Evolutionary conservation across 2,113 vertebrate species (phyloP).

Genomic region (Ancistrus triradiatus): DNA sequence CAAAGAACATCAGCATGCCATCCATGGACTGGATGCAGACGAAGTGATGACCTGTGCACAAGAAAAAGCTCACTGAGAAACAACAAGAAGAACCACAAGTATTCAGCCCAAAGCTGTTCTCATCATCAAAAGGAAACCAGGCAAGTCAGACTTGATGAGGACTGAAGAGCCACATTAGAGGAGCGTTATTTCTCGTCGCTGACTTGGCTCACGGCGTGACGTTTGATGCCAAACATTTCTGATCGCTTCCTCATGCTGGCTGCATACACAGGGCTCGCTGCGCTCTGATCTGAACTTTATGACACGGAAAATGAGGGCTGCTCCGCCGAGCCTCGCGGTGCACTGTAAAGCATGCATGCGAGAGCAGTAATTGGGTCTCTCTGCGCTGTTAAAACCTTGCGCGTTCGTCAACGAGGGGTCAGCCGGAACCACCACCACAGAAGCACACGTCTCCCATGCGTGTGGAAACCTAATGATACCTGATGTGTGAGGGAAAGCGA

Average conservation of each 20-base stretch:
- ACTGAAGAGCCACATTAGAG: too few relatives aligned
- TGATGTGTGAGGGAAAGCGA: not conserved
- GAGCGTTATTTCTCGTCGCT: too few relatives aligned
- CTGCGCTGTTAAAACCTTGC: conserved; percentile 63
- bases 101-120: not conserved
- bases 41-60: conserved; percentile 84
- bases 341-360: conserved; percentile 56
- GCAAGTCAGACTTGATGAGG: too few relatives aligned
- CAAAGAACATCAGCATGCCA: conserved; percentile 96
- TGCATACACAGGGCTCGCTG: conserved; percentile 53
- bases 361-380: conserved; percentile 68
- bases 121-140: not conserved
- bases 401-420: conserved; percentile 63
- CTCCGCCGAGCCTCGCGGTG: conserved; percentile 7
- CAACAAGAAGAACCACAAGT: not conserved
- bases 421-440: conserved; percentile 56
- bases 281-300: conserved; percentile 35
- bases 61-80: not conserved
- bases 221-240: conserved; percentile 26
- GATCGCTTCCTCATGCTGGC: conserved; percentile 51
- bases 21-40: conserved; percentile 98
- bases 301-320: conserved; percentile 54
- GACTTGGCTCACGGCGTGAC: conserved; percentile 18
- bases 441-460: not conserved
- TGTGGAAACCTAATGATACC: conserved; percentile 27